Evolutionary conservation across 2,113 vertebrate species (phyloP).

Genomic region (Grammatotria lemairii): DNA sequence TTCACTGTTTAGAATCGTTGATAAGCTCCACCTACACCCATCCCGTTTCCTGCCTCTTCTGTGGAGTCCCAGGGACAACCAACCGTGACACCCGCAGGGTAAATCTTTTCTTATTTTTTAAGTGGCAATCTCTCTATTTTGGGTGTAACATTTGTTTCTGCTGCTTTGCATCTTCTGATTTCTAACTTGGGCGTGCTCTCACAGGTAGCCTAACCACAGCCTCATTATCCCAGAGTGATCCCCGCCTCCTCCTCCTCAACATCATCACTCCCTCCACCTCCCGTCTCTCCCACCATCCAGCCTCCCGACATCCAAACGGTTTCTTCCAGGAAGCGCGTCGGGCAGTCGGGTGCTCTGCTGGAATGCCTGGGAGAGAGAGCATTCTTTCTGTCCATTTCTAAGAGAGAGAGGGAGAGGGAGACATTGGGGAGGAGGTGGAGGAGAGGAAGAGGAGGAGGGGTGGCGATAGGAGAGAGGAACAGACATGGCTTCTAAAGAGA

Average conservation of each 20-base stretch:
- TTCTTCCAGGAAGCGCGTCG: slow-evolving; percentile 59
- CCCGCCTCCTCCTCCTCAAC: slow-evolving; percentile 11
- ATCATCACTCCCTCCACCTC: neutral
- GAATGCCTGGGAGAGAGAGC: slow-evolving; percentile 70
- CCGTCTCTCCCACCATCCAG: slow-evolving; percentile 11
- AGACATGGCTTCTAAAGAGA: slow-evolving; percentile 75
- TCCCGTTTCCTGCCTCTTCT: neutral
- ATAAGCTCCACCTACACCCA: neutral
- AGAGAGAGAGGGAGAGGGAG: slow-evolving; percentile 22
- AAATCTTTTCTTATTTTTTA: neutral
- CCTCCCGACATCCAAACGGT: slow-evolving; percentile 29
- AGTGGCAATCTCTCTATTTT: neutral
- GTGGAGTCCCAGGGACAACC: neutral
- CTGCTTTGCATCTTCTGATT: neutral
- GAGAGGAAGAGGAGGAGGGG: slow-evolving; percentile 10
- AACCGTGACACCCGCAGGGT: neutral
- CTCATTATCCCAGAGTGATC: slow-evolving; percentile 14
- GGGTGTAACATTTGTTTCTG: neutral
- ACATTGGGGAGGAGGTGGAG: neutral
- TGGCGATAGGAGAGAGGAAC: slow-evolving; percentile 30
- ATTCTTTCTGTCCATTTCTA: slow-evolving; percentile 32
- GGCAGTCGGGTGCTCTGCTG: slow-evolving; percentile 72
- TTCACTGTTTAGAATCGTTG: neutral
- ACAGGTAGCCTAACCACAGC: slow-evolving; percentile 22
- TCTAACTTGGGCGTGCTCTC: neutral